Evolutionary conservation across 2,113 vertebrate species (phyloP).

Genomic region (Engraulis encrasicolus): DNA sequence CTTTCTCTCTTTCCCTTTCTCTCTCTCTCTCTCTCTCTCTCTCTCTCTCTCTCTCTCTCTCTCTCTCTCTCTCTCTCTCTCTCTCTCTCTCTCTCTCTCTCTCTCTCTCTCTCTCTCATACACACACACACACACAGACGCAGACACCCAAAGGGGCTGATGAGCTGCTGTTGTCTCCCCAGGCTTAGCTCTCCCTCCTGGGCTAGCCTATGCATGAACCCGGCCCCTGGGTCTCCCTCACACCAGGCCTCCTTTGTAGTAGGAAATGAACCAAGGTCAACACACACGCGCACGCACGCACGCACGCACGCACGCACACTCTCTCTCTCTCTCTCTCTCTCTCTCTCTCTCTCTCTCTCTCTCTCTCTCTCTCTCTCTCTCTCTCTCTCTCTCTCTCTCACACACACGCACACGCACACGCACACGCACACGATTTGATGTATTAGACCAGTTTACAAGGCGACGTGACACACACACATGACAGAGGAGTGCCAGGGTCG

Average conservation of each 20-base stretch:
- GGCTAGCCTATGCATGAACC: too few species aligned
- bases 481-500: constrained; percentile 40
- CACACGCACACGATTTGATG: constrained; percentile 51
- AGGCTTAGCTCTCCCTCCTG: too few species aligned
- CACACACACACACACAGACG: neutral
- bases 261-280: too few species aligned
- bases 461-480: constrained; percentile 60
- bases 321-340: neutral
- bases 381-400: too few species aligned
- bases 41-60: neutral
- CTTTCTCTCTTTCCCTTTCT: too few species aligned
- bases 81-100: neutral
- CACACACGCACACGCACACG: neutral
- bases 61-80: neutral
- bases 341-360: too few species aligned
- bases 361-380: too few species aligned
- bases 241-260: too few species aligned
- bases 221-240: too few species aligned
- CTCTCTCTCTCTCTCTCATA: neutral
- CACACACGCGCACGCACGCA: neutral
- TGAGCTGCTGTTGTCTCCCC: too few species aligned
- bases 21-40: neutral
- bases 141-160: neutral
- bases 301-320: neutral
- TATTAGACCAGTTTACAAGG: constrained; percentile 62